Percentiles rank a stretch among this genome's conserved stretches.
Evolutionary conservation across 2,113 vertebrate genomes (phyloP).

Genomic region (Zeus faber): DNA sequence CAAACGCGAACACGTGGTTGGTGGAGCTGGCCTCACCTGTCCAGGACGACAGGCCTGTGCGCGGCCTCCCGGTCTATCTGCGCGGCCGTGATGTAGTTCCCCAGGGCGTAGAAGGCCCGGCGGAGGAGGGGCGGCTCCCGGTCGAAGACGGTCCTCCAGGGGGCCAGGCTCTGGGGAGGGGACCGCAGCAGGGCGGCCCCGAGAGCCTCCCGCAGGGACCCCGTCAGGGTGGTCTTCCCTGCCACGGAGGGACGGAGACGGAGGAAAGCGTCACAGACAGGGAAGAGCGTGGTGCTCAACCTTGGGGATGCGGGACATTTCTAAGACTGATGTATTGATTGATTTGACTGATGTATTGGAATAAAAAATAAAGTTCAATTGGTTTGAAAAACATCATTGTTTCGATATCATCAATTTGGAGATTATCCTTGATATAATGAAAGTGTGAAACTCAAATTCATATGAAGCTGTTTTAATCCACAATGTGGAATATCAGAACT

Average conservation of each 20-base stretch:
- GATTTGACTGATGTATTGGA: no score
- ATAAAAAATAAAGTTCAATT: no score
- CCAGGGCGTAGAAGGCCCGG: conserved; percentile 89
- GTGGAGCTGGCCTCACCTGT: conserved; percentile 77
- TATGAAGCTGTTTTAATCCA: no score
- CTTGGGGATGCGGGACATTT: background rate
- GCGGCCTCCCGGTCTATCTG: conserved; percentile 76
- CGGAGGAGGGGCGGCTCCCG: conserved; percentile 81
- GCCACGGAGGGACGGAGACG: conserved; percentile 12
- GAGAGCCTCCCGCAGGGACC: conserved; percentile 75
- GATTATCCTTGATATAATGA: no score
- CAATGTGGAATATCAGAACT: no score
- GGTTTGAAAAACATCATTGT: no score
- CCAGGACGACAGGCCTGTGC: conserved; percentile 82
- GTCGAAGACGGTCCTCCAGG: conserved; percentile 85
- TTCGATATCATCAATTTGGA: no score
- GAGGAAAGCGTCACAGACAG: conserved; percentile 1
- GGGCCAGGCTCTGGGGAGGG: conserved; percentile 81
- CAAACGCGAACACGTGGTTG: background rate
- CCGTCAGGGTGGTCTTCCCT: conserved; percentile 91
- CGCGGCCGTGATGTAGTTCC: conserved; percentile 89
- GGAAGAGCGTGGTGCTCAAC: background rate
- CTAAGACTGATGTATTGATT: no score
- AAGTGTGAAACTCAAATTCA: no score
- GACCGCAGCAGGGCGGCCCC: conserved; percentile 79